A percentile compares a stretch with the other conserved stretches of the same genome.
Evolutionary conservation across 2,888 invertebrate species (phyloP).

Genomic region (Barypeithes pellucidus): DNA sequence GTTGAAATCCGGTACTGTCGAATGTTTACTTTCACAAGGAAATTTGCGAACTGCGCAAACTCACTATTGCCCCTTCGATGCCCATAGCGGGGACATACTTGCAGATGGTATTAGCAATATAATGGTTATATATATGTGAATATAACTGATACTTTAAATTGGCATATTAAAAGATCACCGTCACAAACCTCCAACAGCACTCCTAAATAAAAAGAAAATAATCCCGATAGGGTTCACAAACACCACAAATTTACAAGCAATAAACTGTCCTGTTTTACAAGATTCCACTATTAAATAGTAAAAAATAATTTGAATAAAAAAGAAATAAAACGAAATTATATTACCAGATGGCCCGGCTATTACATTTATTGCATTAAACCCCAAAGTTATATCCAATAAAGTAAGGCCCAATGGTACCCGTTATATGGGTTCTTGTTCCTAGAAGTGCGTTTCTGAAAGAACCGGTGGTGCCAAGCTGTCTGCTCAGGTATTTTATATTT

Average conservation of each 20-base stretch:
- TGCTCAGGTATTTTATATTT: slow-evolving; percentile 42
- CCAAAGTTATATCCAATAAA: slow-evolving; percentile 45
- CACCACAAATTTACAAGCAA: slow-evolving; percentile 39
- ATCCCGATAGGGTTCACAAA: slow-evolving; percentile 18
- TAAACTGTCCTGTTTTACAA: slow-evolving; percentile 41
- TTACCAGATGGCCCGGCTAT: slow-evolving; percentile 37
- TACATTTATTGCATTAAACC: slow-evolving; percentile 40
- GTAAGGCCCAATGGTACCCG: slow-evolving; percentile 37
- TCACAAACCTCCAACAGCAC: slow-evolving; percentile 15
- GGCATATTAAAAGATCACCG: slow-evolving; percentile 39
- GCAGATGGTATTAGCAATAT: too few species aligned
- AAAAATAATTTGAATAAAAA: slow-evolving; percentile 46
- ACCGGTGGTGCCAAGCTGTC: slow-evolving; percentile 46
- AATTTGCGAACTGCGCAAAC: too few species aligned
- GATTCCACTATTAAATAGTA: slow-evolving; percentile 41
- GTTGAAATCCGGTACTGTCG: too few species aligned
- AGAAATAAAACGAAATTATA: slow-evolving; percentile 35
- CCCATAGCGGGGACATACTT: too few species aligned
- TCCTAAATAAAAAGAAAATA: slow-evolving; percentile 25
- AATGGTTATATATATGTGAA: too few species aligned
- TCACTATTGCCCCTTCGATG: too few species aligned
- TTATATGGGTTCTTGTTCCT: slow-evolving; percentile 37
- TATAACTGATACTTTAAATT: slow-evolving; percentile 25
- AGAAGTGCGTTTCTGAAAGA: slow-evolving; percentile 25
- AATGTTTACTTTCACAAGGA: too few species aligned